phyloP scores from a whole-genome alignment of 1,140 invertebrate species.

The Capitella teleta region DNA sequence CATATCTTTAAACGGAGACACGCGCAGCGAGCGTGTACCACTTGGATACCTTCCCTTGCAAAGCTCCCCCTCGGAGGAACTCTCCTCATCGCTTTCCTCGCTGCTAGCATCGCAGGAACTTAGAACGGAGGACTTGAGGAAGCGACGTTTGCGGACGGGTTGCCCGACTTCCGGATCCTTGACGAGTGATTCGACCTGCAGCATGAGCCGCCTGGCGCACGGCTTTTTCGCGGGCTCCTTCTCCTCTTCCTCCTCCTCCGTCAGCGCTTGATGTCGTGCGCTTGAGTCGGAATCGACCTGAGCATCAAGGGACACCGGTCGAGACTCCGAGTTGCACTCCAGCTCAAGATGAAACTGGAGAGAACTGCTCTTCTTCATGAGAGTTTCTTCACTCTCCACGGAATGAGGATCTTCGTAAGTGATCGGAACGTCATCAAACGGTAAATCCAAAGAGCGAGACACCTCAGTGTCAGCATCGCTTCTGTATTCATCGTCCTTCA shows the following conservation, averaged over 20 bases:
- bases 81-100: slow-evolving; percentile 2
- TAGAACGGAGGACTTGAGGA: background rate
- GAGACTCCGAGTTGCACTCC: background rate
- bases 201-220: background rate
- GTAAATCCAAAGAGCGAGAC: background rate
- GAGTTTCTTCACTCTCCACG: background rate
- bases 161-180: background rate
- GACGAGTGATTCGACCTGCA: background rate
- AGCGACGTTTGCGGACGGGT: background rate
- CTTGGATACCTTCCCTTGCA: no score
- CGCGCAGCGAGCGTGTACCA: background rate
- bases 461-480: background rate
- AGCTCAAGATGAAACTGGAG: background rate
- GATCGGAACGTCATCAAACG: background rate
- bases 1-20: background rate
- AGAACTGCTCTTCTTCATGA: background rate
- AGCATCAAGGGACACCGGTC: background rate
- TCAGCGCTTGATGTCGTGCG: no score
- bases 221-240: no score
- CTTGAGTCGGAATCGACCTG: background rate
- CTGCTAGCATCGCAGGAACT: slow-evolving; percentile 3
- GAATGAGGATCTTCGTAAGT: no score
- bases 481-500: background rate
- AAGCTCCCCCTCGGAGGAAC: no score
- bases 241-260: no score